Percentiles rank a stretch among this genome's conserved stretches.
These are phyloP conservation scores for Apaloderma vittatum DNA, from an alignment of 2,113 vertebrate genomes.

Conservation along the genomic window DNA sequence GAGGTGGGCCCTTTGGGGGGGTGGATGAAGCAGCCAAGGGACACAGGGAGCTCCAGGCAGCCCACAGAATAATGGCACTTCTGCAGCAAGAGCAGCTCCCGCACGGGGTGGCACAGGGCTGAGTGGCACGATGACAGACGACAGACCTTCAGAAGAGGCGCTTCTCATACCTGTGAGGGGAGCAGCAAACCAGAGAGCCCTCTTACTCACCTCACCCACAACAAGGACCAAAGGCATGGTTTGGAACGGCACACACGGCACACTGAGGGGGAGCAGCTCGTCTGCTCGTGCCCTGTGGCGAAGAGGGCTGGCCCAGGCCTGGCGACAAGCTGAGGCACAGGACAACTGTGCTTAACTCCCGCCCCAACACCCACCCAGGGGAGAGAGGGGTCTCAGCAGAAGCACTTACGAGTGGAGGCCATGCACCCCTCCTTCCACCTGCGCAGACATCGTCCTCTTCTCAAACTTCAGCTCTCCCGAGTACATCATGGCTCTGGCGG, in stretches of 20 bases:
- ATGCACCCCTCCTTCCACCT: constrained; percentile 96
- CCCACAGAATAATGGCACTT: constrained; percentile 45
- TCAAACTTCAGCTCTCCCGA: constrained; percentile 98
- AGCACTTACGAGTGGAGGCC: constrained; percentile 92
- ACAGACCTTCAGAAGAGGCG: constrained; percentile 89
- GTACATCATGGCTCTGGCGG: constrained; percentile 95
- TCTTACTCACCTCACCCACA: neutral
- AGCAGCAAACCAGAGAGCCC: neutral
- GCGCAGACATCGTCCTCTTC: constrained; percentile 93
- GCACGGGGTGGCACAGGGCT: fast-evolving
- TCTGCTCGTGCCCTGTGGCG: neutral
- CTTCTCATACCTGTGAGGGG: constrained; percentile 91
- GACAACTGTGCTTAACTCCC: neutral
- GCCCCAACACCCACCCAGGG: fast-evolving
- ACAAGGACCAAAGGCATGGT: neutral
- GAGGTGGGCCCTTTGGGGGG: neutral
- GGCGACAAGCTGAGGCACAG: neutral
- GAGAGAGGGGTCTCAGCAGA: neutral
- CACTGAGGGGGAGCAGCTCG: fast-evolving
- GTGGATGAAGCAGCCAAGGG: constrained; percentile 57
- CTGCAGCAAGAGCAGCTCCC: constrained; percentile 49
- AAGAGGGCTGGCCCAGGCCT: neutral
- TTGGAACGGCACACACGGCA: fast-evolving
- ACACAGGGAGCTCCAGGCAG: constrained; percentile 5
- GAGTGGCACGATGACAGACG: constrained; percentile 19